These are phyloP conservation scores for Sarcophaga bullata DNA, from an alignment of 1,140 invertebrate species.

Conservation along the genomic window DNA sequence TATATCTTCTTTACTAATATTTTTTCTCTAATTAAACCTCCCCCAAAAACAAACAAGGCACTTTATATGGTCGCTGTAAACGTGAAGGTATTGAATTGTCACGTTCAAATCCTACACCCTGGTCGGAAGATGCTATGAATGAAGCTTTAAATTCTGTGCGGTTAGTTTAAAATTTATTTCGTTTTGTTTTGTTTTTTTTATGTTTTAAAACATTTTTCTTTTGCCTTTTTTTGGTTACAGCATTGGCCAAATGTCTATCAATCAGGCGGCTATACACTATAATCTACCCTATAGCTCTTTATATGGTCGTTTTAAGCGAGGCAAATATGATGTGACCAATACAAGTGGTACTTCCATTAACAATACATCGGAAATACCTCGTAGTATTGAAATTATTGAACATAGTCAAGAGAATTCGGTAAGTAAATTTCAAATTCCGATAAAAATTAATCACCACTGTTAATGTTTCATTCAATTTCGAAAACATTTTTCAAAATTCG, in stretches of 20 bases:
- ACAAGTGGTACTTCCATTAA: conserved; percentile 58
- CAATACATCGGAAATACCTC: conserved; percentile 63
- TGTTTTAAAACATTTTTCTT: too few species aligned
- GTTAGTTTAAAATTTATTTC: neutral
- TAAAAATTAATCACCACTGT: too few species aligned
- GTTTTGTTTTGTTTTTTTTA: too few species aligned
- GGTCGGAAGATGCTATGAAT: conserved; percentile 90
- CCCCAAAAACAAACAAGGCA: conserved; percentile 68
- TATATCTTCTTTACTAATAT: neutral
- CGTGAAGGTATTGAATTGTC: conserved; percentile 88
- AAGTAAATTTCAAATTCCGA: too few species aligned
- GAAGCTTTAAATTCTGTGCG: conserved; percentile 85
- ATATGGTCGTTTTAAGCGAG: conserved; percentile 87
- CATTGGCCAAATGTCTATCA: conserved; percentile 90
- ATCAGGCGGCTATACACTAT: conserved; percentile 91
- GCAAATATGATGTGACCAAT: conserved; percentile 68
- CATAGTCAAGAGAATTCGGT: conserved; percentile 66
- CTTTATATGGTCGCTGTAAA: conserved; percentile 87
- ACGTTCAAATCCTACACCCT: conserved; percentile 85
- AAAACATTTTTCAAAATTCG: neutral
- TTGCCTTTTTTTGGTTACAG: conserved; percentile 67
- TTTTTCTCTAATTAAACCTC: neutral
- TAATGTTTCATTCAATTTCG: neutral
- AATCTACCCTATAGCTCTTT: conserved; percentile 90
- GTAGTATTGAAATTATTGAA: conserved; percentile 65